A percentile compares a stretch with the other conserved stretches of the same genome.
These are phyloP conservation scores for Adoxophyes honmai DNA, from an alignment of 1,140 invertebrate species.

Conservation along the genomic window DNA sequence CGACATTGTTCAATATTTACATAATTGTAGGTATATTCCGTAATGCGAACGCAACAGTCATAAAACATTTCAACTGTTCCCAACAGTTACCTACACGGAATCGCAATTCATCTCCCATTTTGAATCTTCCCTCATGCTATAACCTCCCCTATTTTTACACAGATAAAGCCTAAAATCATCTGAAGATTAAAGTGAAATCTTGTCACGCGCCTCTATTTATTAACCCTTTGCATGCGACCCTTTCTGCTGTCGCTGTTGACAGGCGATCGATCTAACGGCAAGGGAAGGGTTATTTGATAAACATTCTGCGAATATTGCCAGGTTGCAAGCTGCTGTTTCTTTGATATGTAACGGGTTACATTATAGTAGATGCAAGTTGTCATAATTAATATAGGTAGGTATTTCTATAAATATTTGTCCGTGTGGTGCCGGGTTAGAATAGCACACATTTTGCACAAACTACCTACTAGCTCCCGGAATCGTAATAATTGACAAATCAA, in stretches of 20 bases:
- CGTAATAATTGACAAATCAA: no score
- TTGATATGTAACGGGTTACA: constrained; percentile 7
- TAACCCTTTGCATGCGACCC: not conserved
- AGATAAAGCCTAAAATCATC: not conserved
- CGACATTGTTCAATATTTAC: no score
- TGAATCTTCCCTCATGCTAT: not conserved
- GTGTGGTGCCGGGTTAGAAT: no score
- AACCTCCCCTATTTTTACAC: not conserved
- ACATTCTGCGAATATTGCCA: not conserved
- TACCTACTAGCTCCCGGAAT: no score
- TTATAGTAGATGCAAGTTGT: no score
- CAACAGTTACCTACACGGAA: no score
- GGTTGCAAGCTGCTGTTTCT: not conserved
- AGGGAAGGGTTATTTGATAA: not conserved
- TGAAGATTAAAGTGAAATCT: not conserved
- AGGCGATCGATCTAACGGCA: not conserved
- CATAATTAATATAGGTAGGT: no score
- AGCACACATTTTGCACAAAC: no score
- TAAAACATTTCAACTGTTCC: no score
- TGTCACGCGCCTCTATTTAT: constrained; percentile 2
- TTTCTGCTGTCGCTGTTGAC: not conserved
- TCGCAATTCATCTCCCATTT: constrained; percentile 6
- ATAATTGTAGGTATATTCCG: no score
- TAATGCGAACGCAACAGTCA: no score
- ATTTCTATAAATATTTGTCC: no score